Evolutionary conservation across 2,888 invertebrate genomes (phyloP).

Genomic region (Clunio marinus): DNA sequence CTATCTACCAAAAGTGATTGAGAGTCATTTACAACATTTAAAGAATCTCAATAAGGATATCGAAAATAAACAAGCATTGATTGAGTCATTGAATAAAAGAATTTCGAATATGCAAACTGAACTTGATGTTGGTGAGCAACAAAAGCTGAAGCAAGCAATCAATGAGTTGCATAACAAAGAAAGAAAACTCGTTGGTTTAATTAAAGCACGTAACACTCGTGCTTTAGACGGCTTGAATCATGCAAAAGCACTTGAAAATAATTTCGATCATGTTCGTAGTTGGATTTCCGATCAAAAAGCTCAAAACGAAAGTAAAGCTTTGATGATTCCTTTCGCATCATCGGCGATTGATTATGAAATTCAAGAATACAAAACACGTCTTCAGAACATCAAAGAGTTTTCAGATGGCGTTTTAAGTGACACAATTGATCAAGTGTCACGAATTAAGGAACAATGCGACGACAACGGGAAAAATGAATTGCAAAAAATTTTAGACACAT

Average conservation of each 20-base stretch:
- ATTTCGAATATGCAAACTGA: slow-evolving; percentile 79
- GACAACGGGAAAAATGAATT: slow-evolving; percentile 63
- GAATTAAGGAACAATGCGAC: slow-evolving; percentile 76
- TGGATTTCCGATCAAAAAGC: slow-evolving; percentile 70
- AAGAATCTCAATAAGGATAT: slow-evolving; percentile 77
- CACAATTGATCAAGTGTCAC: slow-evolving; percentile 69
- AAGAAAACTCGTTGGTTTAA: slow-evolving; percentile 63
- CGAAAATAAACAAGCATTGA: slow-evolving; percentile 75
- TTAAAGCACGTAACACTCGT: slow-evolving; percentile 70
- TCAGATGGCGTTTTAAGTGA: slow-evolving; percentile 70
- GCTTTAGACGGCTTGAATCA: slow-evolving; percentile 60
- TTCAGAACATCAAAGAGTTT: slow-evolving; percentile 72
- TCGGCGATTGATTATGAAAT: slow-evolving; percentile 79
- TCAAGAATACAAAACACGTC: slow-evolving; percentile 67
- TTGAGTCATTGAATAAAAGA: slow-evolving; percentile 78
- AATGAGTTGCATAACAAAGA: slow-evolving; percentile 71
- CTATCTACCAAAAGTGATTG: slow-evolving; percentile 71
- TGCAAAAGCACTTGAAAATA: slow-evolving; percentile 70
- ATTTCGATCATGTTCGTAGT: slow-evolving; percentile 70
- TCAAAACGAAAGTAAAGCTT: slow-evolving; percentile 54
- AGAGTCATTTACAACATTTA: slow-evolving; percentile 66
- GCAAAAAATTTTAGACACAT: slow-evolving; percentile 62
- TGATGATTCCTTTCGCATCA: slow-evolving; percentile 67
- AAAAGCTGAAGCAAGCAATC: slow-evolving; percentile 69
- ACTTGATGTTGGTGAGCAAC: slow-evolving; percentile 77